phyloP scores from a whole-genome alignment of 2,888 invertebrate species.

The Pristionchus exspectatus region DNA sequence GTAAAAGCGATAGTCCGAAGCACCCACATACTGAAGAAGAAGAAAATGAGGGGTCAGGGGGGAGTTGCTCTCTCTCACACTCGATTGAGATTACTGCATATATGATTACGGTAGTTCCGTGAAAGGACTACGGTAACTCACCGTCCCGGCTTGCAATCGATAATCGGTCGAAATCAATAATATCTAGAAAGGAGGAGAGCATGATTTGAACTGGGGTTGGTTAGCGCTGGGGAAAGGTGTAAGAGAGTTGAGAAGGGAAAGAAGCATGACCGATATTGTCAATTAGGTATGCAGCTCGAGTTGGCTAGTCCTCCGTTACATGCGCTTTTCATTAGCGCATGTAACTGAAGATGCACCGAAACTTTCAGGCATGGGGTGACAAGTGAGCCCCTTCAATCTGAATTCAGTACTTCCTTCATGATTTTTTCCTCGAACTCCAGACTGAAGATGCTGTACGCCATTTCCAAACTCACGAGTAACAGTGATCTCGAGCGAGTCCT shows the following conservation, averaged over 20 bases:
- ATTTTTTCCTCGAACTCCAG: too few species aligned
- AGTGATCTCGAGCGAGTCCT: constrained; percentile 70
- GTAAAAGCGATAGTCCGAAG: constrained; percentile 50
- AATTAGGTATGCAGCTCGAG: background rate
- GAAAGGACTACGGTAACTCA: constrained; percentile 16
- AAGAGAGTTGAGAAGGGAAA: background rate
- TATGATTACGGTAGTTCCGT: constrained; percentile 7
- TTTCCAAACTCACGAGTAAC: constrained; percentile 68
- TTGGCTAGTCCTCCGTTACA: background rate
- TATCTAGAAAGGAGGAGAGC: constrained; percentile 37
- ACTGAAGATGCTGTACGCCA: too few species aligned
- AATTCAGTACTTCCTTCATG: too few species aligned
- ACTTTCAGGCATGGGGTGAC: too few species aligned
- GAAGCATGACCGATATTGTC: background rate
- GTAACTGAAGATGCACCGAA: too few species aligned
- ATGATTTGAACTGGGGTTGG: background rate
- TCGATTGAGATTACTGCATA: background rate
- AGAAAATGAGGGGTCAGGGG: background rate
- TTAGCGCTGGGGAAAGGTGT: constrained; percentile 32
- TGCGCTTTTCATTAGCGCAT: too few species aligned
- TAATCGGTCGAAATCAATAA: constrained; percentile 28
- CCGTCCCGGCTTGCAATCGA: constrained; percentile 29
- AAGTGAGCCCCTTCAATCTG: too few species aligned
- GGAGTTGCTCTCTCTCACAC: constrained; percentile 42
- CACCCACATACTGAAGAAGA: constrained; percentile 40